phyloP scores from a whole-genome alignment of 2,888 invertebrate genomes.

The Nomada hirtipes region DNA sequence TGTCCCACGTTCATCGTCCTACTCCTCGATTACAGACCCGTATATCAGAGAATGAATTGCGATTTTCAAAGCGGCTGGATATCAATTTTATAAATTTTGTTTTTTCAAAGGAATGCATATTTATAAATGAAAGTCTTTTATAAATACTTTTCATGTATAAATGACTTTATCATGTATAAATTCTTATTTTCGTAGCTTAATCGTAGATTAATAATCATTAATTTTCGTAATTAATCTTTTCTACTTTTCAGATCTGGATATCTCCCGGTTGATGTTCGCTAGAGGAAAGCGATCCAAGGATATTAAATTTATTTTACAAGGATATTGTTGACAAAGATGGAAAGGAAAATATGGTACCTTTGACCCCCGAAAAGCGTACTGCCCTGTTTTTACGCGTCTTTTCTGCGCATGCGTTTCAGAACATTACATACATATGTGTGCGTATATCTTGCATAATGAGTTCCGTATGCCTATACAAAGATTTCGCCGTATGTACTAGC shows the following conservation, averaged over 20 bases:
- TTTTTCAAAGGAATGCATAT: too few species aligned
- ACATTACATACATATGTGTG: neutral
- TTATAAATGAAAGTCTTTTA: too few species aligned
- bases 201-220: too few species aligned
- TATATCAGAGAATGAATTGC: neutral
- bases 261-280: neutral
- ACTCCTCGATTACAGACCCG: constrained; percentile 15
- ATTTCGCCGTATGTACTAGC: neutral
- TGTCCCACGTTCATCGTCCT: constrained; percentile 11
- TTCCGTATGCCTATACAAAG: neutral
- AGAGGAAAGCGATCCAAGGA: neutral
- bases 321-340: neutral
- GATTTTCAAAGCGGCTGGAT: neutral
- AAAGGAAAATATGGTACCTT: neutral
- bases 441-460: constrained; percentile 22
- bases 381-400: neutral
- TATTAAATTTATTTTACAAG: neutral
- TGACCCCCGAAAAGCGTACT: neutral
- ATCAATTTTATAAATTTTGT: neutral
- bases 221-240: neutral
- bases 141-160: too few species aligned
- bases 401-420: constrained; percentile 35
- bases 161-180: too few species aligned
- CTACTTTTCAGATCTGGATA: neutral
- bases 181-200: too few species aligned